These are phyloP conservation scores for Crypturellus undulatus DNA, from an alignment of 2,113 vertebrate species.

Conservation along the genomic window DNA sequence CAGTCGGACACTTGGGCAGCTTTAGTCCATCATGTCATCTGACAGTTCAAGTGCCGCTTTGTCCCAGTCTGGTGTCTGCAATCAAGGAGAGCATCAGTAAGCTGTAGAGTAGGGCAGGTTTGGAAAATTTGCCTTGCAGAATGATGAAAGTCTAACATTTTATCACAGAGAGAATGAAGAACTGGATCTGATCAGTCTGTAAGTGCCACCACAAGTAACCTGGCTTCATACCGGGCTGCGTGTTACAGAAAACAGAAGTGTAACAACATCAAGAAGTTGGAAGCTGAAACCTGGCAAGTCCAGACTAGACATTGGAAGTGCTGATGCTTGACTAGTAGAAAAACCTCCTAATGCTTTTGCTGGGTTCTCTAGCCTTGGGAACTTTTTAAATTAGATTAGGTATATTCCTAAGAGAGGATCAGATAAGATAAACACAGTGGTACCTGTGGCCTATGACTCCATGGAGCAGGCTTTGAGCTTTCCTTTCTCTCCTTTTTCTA, in stretches of 20 bases:
- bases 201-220: neutral
- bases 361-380: neutral
- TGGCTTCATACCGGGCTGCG: neutral
- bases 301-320: conserved; percentile 4
- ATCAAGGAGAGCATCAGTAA: neutral
- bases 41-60: neutral
- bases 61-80: neutral
- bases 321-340: neutral
- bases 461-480: neutral
- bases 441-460: neutral
- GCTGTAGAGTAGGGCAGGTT: neutral
- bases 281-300: conserved; percentile 11
- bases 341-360: neutral
- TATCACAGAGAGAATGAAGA: neutral
- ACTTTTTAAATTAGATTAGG: neutral
- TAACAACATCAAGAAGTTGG: neutral
- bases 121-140: neutral
- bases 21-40: neutral
- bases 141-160: neutral
- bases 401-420: neutral
- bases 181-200: neutral
- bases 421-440: neutral
- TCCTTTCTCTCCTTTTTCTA: neutral
- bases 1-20: neutral
- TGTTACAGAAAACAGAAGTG: neutral